These are phyloP conservation scores for Myotis planiceps DNA, from an alignment of 2,797 vertebrate genomes.

Conservation along the genomic window DNA sequence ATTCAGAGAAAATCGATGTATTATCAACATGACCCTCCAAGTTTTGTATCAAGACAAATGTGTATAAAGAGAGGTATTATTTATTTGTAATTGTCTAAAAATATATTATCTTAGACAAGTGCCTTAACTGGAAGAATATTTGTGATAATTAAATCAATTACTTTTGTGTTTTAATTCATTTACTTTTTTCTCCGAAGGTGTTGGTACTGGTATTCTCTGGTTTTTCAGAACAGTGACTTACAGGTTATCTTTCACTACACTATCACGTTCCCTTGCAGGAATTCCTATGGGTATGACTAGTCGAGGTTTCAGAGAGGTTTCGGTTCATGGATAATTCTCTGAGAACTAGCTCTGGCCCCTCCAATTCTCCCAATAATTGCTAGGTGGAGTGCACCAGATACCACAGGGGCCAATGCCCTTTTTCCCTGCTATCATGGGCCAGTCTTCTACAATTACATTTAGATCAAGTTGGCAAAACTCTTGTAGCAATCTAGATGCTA, in stretches of 20 bases:
- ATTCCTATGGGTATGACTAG: neutral
- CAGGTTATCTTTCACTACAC: neutral
- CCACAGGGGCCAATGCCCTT: neutral
- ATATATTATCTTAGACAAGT: neutral
- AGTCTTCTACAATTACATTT: neutral
- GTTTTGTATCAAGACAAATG: neutral
- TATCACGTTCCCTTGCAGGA: neutral
- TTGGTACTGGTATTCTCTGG: neutral
- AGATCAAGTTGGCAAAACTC: neutral
- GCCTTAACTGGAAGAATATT: neutral
- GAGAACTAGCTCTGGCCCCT: neutral
- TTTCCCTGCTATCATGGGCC: neutral
- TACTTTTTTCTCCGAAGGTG: neutral
- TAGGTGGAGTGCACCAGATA: neutral
- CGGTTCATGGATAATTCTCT: neutral
- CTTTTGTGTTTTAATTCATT: slow-evolving; percentile 36
- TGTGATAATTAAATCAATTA: neutral
- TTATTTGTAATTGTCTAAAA: slow-evolving; percentile 22
- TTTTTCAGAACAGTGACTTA: neutral
- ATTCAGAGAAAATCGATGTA: neutral
- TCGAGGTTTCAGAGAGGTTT: neutral
- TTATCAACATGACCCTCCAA: neutral
- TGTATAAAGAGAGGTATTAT: neutral
- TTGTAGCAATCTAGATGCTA: neutral
- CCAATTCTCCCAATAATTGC: neutral